Evolutionary conservation across 1,140 invertebrate species (phyloP).

Genomic region (Ectropis grisescens): DNA sequence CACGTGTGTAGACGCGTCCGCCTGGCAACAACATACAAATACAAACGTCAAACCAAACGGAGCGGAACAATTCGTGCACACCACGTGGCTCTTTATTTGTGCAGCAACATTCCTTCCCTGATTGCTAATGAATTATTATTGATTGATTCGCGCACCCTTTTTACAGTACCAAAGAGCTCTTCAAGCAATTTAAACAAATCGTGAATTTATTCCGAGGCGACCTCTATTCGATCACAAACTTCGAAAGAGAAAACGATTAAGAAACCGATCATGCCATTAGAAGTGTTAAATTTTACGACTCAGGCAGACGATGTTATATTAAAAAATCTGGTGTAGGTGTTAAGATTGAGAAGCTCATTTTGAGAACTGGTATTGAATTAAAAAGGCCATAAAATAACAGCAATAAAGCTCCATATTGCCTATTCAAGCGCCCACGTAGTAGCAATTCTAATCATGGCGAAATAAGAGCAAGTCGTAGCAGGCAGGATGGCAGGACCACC

Average conservation of each 20-base stretch:
- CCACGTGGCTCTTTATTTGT: slow-evolving; percentile 61
- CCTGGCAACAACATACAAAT: slow-evolving; percentile 57
- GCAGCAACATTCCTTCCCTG: slow-evolving; percentile 45
- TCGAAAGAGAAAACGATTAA: too few relatives aligned
- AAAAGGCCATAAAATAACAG: slow-evolving; percentile 2
- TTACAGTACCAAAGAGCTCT: slow-evolving; percentile 7
- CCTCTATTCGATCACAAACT: too few relatives aligned
- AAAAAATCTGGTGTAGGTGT: too few relatives aligned
- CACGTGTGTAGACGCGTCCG: slow-evolving; percentile 57
- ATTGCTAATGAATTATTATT: slow-evolving; percentile 24
- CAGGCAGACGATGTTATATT: too few relatives aligned
- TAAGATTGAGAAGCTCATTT: too few relatives aligned
- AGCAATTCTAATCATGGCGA: not conserved
- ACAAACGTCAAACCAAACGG: slow-evolving; percentile 54
- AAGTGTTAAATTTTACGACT: too few relatives aligned
- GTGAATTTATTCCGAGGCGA: too few relatives aligned
- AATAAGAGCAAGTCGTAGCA: too few relatives aligned
- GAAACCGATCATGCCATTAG: too few relatives aligned
- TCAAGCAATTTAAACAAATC: too few relatives aligned
- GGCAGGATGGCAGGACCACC: slow-evolving; percentile 13
- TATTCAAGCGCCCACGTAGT: slow-evolving; percentile 16
- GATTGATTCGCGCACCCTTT: slow-evolving; percentile 27
- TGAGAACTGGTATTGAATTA: not conserved
- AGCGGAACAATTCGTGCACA: slow-evolving; percentile 57
- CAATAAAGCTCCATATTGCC: slow-evolving; percentile 11